These are phyloP conservation scores for Chymomyza caudatula DNA, from an alignment of 2,888 invertebrate genomes.

Conservation along the genomic window DNA sequence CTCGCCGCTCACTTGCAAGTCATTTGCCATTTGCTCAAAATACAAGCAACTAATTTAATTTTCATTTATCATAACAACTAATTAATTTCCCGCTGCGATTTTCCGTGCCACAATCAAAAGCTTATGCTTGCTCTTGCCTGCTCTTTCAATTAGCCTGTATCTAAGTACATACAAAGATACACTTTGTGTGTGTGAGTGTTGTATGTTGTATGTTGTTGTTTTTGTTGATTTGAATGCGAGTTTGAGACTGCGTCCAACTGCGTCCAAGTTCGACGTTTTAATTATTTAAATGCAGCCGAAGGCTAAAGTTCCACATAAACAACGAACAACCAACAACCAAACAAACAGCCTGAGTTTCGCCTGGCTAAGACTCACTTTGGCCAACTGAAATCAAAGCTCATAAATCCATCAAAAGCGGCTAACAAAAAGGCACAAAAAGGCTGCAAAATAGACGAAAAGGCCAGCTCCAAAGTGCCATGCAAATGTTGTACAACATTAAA, in stretches of 20 bases:
- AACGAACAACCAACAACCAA: not conserved
- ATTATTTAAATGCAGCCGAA: conserved; percentile 71
- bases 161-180: not conserved
- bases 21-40: not conserved
- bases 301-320: conserved; percentile 47
- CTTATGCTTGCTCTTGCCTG: not conserved
- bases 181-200: not conserved
- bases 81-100: conserved; percentile 65
- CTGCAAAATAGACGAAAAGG: conserved; percentile 29
- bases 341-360: not conserved
- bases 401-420: conserved; percentile 68
- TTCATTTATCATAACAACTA: conserved; percentile 68
- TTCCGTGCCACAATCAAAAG: not conserved
- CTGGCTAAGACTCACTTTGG: conserved; percentile 17
- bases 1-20: not conserved
- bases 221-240: not conserved
- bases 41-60: conserved; percentile 68
- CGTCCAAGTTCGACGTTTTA: conserved; percentile 59
- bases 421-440: conserved; percentile 15
- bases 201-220: not conserved
- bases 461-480: conserved; percentile 64
- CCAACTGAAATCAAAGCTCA: conserved; percentile 66
- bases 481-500: conserved; percentile 69
- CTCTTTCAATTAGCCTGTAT: not conserved
- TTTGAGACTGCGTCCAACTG: not conserved